Conservation (phyloP, 53 echinoderm and acorn worm genomes). For the Zoroaster sp. region DNA sequence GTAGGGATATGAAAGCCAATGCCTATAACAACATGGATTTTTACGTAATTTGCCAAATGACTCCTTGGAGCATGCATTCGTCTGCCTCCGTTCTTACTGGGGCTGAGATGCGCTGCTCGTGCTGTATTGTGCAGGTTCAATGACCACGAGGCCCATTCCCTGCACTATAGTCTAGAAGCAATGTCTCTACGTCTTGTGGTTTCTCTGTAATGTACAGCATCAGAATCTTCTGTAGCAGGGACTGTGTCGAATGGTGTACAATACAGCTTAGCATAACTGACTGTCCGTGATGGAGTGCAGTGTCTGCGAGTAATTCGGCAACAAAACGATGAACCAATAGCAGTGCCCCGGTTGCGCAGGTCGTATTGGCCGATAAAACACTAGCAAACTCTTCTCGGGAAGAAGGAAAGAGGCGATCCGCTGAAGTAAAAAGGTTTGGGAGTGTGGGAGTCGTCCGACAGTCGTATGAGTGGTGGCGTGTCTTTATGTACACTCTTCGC, state of each 20-base stretch:
- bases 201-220: background rate
- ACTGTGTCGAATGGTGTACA: constrained; percentile 31
- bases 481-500: constrained; percentile 44
- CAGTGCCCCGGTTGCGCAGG: constrained; percentile 59
- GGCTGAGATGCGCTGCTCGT: constrained; percentile 38
- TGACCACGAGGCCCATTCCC: constrained; percentile 57
- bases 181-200: constrained; percentile 38
- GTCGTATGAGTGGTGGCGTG: constrained; percentile 11
- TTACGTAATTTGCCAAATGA: constrained; percentile 63
- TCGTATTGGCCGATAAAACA: constrained; percentile 29
- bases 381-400: background rate
- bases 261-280: constrained; percentile 33
- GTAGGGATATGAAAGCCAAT: constrained; percentile 47
- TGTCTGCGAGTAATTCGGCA: constrained; percentile 55
- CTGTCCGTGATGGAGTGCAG: constrained; percentile 55
- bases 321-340: constrained; percentile 54
- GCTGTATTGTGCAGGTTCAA: constrained; percentile 57
- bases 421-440: constrained; percentile 11
- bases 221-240: background rate
- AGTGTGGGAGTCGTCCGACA: background rate
- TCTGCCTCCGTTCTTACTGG: constrained; percentile 39
- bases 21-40: constrained; percentile 50
- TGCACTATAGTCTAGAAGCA: constrained; percentile 42
- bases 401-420: constrained; percentile 22
- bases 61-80: constrained; percentile 46